Evolutionary conservation across 2,797 vertebrate species (phyloP).

Genomic region (Semotilus atromaculatus): DNA sequence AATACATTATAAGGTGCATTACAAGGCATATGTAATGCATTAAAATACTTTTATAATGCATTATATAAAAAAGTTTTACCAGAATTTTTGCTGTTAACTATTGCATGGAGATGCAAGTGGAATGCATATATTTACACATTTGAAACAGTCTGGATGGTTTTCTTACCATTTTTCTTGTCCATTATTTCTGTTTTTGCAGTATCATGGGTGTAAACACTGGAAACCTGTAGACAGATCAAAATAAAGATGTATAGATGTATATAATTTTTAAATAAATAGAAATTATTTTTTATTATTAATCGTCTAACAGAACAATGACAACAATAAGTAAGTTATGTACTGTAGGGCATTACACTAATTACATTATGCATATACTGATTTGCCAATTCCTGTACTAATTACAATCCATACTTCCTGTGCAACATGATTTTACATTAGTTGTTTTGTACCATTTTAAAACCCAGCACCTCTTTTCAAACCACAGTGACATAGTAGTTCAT

Average conservation of each 20-base stretch:
- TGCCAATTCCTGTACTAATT: background rate
- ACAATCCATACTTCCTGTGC: slow-evolving; percentile 24
- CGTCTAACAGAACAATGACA: background rate
- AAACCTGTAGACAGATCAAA: slow-evolving; percentile 65
- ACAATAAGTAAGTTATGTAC: background rate
- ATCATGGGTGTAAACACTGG: slow-evolving; percentile 76
- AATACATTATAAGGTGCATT: background rate
- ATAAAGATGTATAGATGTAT: background rate
- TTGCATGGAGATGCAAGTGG: slow-evolving; percentile 57
- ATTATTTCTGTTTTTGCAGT: slow-evolving; percentile 77
- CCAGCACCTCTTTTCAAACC: slow-evolving; percentile 46
- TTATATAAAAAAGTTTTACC: slow-evolving; percentile 8
- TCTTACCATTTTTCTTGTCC: slow-evolving; percentile 86
- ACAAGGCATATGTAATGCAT: background rate
- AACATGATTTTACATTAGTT: slow-evolving; percentile 52
- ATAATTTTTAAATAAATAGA: no score
- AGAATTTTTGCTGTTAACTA: slow-evolving; percentile 49
- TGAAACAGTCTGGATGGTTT: slow-evolving; percentile 22
- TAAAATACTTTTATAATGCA: background rate
- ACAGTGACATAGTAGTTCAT: slow-evolving; percentile 54
- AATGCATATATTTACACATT: slow-evolving; percentile 46
- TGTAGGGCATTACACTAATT: background rate
- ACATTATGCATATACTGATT: background rate
- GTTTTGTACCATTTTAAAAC: slow-evolving; percentile 52
- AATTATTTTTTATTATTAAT: background rate